Evolutionary conservation across 1,140 invertebrate species (phyloP).

Genomic region (Cydia pomonella): DNA sequence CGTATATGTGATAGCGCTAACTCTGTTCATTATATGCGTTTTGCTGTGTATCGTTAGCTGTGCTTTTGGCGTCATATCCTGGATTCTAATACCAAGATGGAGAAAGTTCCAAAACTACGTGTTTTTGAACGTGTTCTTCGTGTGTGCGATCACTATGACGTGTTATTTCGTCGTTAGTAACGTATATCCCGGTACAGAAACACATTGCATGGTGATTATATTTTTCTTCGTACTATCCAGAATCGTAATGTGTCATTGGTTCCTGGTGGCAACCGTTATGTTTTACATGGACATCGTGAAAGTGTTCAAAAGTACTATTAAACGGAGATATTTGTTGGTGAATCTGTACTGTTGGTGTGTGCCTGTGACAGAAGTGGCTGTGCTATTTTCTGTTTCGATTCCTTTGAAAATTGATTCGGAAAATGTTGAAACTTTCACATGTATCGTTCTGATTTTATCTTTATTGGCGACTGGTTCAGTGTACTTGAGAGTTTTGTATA

Average conservation of each 20-base stretch:
- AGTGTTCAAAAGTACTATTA: slow-evolving; percentile 8
- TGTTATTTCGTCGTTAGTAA: slow-evolving; percentile 12
- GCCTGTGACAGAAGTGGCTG: slow-evolving; percentile 7
- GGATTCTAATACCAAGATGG: slow-evolving; percentile 7
- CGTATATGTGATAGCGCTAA: background rate
- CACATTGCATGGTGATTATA: slow-evolving; percentile 16
- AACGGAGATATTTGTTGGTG: slow-evolving; percentile 18
- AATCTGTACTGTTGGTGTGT: slow-evolving; percentile 12
- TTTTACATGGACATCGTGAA: slow-evolving; percentile 23
- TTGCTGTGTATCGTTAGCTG: slow-evolving; percentile 2
- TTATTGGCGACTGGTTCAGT: background rate
- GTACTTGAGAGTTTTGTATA: slow-evolving; percentile 18
- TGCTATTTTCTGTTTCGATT: slow-evolving; percentile 4
- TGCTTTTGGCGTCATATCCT: slow-evolving; percentile 14
- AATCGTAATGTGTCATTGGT: slow-evolving; percentile 21
- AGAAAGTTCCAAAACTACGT: slow-evolving; percentile 29
- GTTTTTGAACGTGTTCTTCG: slow-evolving; percentile 11
- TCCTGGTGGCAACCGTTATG: slow-evolving; percentile 7
- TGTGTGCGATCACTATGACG: slow-evolving; percentile 18
- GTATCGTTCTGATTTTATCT: background rate
- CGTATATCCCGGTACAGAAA: background rate
- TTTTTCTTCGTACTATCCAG: background rate
- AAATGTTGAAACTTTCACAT: slow-evolving; percentile 10
- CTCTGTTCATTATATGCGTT: background rate
- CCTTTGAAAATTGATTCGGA: slow-evolving; percentile 19